These are phyloP conservation scores for Leptopterna dolabrata DNA, from an alignment of 2,888 invertebrate species.

Conservation along the genomic window DNA sequence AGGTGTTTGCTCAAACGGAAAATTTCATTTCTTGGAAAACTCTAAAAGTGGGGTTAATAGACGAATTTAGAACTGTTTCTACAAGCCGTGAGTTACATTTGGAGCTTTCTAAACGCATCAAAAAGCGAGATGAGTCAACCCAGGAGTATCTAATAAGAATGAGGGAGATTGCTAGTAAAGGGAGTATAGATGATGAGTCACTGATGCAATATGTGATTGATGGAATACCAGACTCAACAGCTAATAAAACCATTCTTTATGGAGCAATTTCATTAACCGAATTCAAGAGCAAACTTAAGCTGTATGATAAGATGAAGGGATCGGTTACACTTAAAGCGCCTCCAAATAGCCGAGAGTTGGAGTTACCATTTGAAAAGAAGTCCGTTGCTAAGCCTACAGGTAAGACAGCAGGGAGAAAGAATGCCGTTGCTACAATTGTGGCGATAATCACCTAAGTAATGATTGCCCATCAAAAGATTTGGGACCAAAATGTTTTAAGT, in stretches of 20 bases:
- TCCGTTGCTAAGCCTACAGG: not conserved
- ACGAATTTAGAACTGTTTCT: constrained; percentile 13
- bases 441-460: constrained; percentile 23
- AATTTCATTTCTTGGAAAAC: constrained; percentile 11
- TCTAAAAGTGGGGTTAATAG: not conserved
- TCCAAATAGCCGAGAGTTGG: constrained; percentile 19
- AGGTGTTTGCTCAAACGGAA: constrained; percentile 39
- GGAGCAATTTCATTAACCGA: constrained; percentile 41
- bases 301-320: constrained; percentile 59
- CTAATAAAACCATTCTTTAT: constrained; percentile 26
- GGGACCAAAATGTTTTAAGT: constrained; percentile 37
- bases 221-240: constrained; percentile 64
- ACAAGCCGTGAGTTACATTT: constrained; percentile 27
- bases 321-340: not conserved
- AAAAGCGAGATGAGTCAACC: constrained; percentile 15
- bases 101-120: constrained; percentile 17
- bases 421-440: constrained; percentile 28
- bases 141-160: constrained; percentile 66
- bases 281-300: constrained; percentile 58
- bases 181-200: constrained; percentile 64
- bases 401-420: not conserved
- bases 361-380: not conserved
- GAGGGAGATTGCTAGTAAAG: constrained; percentile 66
- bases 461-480: constrained; percentile 38
- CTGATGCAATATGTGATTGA: constrained; percentile 67